Evolutionary conservation across 2,113 vertebrate species (phyloP).

Genomic region (Syngnathoides biaculeatus): DNA sequence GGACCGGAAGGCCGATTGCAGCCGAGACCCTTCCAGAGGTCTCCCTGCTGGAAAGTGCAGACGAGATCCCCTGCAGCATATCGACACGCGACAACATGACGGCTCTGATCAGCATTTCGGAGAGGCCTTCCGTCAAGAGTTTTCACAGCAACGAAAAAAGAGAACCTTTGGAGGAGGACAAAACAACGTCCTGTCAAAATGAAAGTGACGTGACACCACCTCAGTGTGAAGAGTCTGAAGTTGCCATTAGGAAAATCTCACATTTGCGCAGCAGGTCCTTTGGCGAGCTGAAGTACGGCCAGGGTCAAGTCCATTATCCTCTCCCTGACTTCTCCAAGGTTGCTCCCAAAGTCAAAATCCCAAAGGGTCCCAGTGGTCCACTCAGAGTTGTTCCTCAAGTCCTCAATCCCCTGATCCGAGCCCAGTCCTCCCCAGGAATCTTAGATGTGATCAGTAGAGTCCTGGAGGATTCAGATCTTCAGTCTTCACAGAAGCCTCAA

Average conservation of each 20-base stretch:
- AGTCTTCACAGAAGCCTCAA: constrained; percentile 39
- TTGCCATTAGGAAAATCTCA: constrained; percentile 24
- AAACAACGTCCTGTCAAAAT: not conserved
- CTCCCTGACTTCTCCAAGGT: constrained; percentile 75
- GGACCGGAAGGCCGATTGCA: constrained; percentile 68
- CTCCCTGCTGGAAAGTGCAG: constrained; percentile 75
- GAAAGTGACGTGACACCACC: not conserved
- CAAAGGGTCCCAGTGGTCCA: constrained; percentile 54
- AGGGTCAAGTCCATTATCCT: constrained; percentile 71
- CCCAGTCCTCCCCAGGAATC: constrained; percentile 64
- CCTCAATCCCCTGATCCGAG: constrained; percentile 45
- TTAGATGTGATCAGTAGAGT: constrained; percentile 66
- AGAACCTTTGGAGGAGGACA: constrained; percentile 20
- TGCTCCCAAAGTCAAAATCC: constrained; percentile 72
- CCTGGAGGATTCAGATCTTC: constrained; percentile 69
- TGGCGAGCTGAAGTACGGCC: constrained; percentile 65
- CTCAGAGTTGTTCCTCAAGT: constrained; percentile 41
- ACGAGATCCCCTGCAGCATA: constrained; percentile 58
- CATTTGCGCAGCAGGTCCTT: constrained; percentile 61
- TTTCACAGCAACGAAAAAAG: constrained; percentile 7
- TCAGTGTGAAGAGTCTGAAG: constrained; percentile 6
- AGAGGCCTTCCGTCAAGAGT: not conserved
- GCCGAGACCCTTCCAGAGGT: constrained; percentile 81
- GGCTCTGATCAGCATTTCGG: not conserved
- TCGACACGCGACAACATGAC: constrained; percentile 20